Evolutionary conservation across 2,888 invertebrate genomes (phyloP).

Genomic region (Athripsodes cinereus): DNA sequence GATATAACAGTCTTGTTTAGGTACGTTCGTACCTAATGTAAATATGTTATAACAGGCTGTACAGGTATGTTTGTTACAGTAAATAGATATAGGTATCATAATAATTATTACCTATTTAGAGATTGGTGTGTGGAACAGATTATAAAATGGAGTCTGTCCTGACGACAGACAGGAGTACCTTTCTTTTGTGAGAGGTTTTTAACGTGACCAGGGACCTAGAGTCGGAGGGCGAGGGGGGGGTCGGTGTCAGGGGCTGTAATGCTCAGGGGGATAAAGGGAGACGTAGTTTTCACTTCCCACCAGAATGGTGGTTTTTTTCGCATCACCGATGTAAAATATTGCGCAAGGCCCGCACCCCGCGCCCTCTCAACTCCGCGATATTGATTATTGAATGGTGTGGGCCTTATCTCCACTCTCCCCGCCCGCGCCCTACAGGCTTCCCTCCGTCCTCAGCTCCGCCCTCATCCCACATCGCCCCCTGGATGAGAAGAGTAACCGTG

Average conservation of each 20-base stretch:
- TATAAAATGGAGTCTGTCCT: background rate
- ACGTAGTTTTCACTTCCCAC: background rate
- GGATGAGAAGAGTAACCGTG: background rate
- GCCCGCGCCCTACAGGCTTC: background rate
- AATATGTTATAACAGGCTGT: too few relatives aligned
- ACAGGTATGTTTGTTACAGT: too few relatives aligned
- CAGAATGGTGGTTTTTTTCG: slow-evolving; percentile 20
- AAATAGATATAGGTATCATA: too few relatives aligned
- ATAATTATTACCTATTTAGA: too few relatives aligned
- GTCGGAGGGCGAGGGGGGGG: background rate
- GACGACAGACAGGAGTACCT: background rate
- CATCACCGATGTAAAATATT: slow-evolving; percentile 25
- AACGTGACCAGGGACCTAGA: slow-evolving; percentile 9
- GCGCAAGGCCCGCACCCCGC: slow-evolving; percentile 30
- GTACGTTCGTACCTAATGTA: too few relatives aligned
- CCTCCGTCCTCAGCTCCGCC: background rate
- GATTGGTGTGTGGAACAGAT: background rate
- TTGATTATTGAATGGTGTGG: slow-evolving; percentile 26
- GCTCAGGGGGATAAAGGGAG: slow-evolving; percentile 5
- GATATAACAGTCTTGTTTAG: too few relatives aligned
- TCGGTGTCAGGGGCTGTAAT: background rate
- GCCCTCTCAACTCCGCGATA: slow-evolving; percentile 34
- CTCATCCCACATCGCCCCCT: background rate
- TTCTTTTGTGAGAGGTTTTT: slow-evolving; percentile 3
- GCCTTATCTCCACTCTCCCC: slow-evolving; percentile 20